Evolutionary conservation across 1,140 invertebrate genomes (phyloP).

Genomic region (Drosophila bipectinata): DNA sequence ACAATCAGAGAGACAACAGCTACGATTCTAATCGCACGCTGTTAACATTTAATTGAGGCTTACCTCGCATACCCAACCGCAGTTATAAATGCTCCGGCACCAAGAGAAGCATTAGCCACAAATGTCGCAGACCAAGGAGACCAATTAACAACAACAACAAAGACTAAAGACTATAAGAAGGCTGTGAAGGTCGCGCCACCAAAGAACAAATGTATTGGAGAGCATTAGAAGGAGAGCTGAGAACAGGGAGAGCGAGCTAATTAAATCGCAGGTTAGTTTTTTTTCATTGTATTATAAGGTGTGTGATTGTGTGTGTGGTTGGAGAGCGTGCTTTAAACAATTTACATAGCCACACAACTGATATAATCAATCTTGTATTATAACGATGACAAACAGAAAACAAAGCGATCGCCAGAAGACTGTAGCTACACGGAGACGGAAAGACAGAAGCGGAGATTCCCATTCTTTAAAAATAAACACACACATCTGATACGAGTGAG

Average conservation of each 20-base stretch:
- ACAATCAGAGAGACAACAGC: not conserved
- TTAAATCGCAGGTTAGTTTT: conserved; percentile 38
- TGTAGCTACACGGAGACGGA: not conserved
- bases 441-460: not conserved
- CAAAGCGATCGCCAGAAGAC: not conserved
- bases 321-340: conserved; percentile 6
- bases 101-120: conserved; percentile 21
- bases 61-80: conserved; percentile 16
- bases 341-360: conserved; percentile 28
- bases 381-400: conserved; percentile 10
- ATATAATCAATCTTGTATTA: conserved; percentile 40
- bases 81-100: conserved; percentile 26
- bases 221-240: not conserved
- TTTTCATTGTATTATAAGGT: not conserved
- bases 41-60: conserved; percentile 17
- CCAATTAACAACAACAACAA: conserved; percentile 5
- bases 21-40: conserved; percentile 15
- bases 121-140: conserved; percentile 10
- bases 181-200: conserved; percentile 30
- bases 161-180: conserved; percentile 16
- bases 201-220: not conserved
- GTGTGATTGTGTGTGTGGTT: conserved; percentile 9
- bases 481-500: no score
- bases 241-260: conserved; percentile 21
- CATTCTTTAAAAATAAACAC: no score